phyloP scores from a whole-genome alignment of 1,140 invertebrate species.

The Tribolium castaneum region DNA sequence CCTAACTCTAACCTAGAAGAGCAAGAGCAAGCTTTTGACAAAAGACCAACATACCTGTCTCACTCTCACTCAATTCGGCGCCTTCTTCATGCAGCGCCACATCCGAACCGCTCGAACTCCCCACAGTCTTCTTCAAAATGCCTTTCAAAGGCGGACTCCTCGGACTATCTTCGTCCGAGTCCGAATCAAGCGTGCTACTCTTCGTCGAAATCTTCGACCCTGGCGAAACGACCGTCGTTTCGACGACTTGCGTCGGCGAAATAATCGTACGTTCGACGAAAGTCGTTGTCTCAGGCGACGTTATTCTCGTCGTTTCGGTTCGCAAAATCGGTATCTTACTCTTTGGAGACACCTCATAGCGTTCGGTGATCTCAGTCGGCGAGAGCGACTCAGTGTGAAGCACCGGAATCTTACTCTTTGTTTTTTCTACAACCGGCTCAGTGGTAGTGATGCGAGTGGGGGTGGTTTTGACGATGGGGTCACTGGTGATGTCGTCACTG shows the following conservation, averaged over 20 bases:
- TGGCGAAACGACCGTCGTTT: conserved; percentile 54
- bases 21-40: not conserved
- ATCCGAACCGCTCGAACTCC: conserved; percentile 74
- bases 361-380: conserved; percentile 37
- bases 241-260: conserved; percentile 49
- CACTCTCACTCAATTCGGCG: conserved; percentile 62
- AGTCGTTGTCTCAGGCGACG: too few species aligned
- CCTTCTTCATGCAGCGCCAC: conserved; percentile 72
- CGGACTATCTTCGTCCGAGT: conserved; percentile 61
- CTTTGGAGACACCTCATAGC: conserved; percentile 51
- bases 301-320: conserved; percentile 54
- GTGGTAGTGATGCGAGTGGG: conserved; percentile 55
- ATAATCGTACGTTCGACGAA: conserved; percentile 50
- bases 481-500: conserved; percentile 62
- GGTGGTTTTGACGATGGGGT: conserved; percentile 64
- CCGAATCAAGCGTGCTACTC: conserved; percentile 60
- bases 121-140: conserved; percentile 63
- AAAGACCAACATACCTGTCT: conserved; percentile 59
- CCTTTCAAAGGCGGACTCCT: conserved; percentile 59
- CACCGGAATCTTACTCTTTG: conserved; percentile 58
- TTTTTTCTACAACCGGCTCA: conserved; percentile 46
- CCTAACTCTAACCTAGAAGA: not conserved
- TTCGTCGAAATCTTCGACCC: conserved; percentile 58
- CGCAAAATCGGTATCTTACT: conserved; percentile 66
- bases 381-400: conserved; percentile 37